Evolutionary conservation across 1,140 invertebrate genomes (phyloP).

Genomic region (Drosophila tristis): DNA sequence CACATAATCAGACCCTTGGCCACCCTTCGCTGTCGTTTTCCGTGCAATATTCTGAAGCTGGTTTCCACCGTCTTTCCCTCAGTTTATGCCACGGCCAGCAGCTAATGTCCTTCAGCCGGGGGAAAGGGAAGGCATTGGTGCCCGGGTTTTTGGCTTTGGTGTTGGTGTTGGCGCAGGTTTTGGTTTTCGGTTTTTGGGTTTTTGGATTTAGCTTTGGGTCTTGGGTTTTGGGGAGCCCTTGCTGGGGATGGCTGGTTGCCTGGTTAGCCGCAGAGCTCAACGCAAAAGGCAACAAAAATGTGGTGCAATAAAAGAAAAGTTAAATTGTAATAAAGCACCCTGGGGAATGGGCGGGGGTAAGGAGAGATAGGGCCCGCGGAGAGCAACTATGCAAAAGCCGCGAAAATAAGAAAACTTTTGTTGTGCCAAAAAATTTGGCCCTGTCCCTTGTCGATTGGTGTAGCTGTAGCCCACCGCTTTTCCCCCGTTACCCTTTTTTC

Average conservation of each 20-base stretch:
- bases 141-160: constrained; percentile 19
- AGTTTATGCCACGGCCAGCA: constrained; percentile 23
- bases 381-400: constrained; percentile 49
- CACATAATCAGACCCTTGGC: constrained; percentile 60
- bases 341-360: constrained; percentile 23
- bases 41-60: background rate
- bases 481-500: too few species aligned
- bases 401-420: constrained; percentile 72
- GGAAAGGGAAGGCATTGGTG: constrained; percentile 3
- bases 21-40: background rate
- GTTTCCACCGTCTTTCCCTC: background rate
- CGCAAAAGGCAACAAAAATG: constrained; percentile 57
- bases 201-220: constrained; percentile 30
- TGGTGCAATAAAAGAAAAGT: constrained; percentile 78
- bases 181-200: constrained; percentile 20
- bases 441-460: constrained; percentile 17
- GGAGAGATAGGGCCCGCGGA: constrained; percentile 9
- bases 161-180: constrained; percentile 26
- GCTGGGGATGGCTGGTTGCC: constrained; percentile 26
- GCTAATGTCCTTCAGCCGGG: constrained; percentile 42
- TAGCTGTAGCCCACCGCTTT: background rate
- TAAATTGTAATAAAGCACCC: constrained; percentile 83
- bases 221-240: background rate
- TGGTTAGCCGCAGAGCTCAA: constrained; percentile 63
- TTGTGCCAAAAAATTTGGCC: constrained; percentile 63